phyloP scores from a whole-genome alignment of 1,140 invertebrate genomes.

The Cydia splendana region DNA sequence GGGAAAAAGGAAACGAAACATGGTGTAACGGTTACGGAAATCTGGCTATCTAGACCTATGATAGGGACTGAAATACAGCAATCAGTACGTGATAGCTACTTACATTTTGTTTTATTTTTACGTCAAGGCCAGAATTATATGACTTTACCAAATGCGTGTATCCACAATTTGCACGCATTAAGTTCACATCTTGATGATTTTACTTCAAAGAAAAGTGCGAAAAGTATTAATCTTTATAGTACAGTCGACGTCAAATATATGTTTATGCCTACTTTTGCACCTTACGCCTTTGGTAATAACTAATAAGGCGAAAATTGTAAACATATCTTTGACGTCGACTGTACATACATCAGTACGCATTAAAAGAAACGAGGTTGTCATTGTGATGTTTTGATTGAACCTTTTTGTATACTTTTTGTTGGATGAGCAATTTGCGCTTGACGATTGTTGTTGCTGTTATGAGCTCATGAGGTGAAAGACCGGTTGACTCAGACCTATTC shows the following conservation, averaged over 20 bases:
- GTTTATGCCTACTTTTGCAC: too few relatives aligned
- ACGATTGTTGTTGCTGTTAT: neutral
- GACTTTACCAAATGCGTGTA: too few relatives aligned
- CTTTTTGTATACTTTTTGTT: conserved; percentile 15
- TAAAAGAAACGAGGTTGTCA: neutral
- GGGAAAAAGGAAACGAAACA: conserved; percentile 3
- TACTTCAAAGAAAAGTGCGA: too few relatives aligned
- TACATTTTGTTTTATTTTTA: too few relatives aligned
- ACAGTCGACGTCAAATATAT: too few relatives aligned
- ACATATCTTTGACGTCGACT: too few relatives aligned
- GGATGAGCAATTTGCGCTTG: conserved; percentile 4
- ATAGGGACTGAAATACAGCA: neutral
- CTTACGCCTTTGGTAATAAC: too few relatives aligned
- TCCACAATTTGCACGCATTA: too few relatives aligned
- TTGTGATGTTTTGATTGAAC: conserved; percentile 12
- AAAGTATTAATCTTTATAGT: neutral
- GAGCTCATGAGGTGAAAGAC: conserved; percentile 26
- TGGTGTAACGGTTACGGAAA: neutral
- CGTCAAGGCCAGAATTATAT: too few relatives aligned
- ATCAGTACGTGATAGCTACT: neutral
- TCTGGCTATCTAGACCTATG: neutral
- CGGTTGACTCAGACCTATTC: conserved; percentile 9
- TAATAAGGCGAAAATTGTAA: too few relatives aligned
- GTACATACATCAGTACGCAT: too few relatives aligned
- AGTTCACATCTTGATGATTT: too few relatives aligned